Percentiles rank a stretch among this genome's conserved stretches.
Conservation (phyloP, 2,888 invertebrate genomes). For the Plagiodera versicolora region DNA sequence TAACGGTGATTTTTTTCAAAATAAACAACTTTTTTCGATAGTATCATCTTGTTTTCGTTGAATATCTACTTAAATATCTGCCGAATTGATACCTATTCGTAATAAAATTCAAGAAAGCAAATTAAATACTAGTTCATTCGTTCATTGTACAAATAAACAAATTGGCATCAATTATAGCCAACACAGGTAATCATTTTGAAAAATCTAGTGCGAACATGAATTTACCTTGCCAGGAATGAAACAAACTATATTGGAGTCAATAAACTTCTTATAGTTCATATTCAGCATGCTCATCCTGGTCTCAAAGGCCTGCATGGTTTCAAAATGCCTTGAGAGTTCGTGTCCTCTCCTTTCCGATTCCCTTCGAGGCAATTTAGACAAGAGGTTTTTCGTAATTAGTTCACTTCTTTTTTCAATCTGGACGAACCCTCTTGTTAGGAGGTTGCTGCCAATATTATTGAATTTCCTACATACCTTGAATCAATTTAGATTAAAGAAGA, state of each 20-base stretch:
- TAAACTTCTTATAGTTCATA: constrained; percentile 90
- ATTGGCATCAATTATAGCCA: too few relatives aligned
- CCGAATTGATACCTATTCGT: too few relatives aligned
- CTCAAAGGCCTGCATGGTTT: constrained; percentile 87
- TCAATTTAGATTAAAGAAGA: constrained; percentile 5
- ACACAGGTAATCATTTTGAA: too few relatives aligned
- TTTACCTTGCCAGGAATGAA: constrained; percentile 91
- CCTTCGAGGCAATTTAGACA: constrained; percentile 78
- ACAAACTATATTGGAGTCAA: constrained; percentile 81
- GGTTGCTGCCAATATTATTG: constrained; percentile 72
- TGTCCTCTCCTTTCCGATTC: constrained; percentile 89
- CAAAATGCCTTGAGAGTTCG: constrained; percentile 83
- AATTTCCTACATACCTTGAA: constrained; percentile 76
- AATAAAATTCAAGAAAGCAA: too few relatives aligned
- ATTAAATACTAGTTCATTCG: too few relatives aligned
- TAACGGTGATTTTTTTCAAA: too few relatives aligned
- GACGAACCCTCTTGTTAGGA: constrained; percentile 81
- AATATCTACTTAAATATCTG: too few relatives aligned
- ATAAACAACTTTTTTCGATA: too few relatives aligned
- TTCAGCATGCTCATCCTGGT: constrained; percentile 88
- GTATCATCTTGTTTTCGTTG: too few relatives aligned
- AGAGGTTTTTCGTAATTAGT: constrained; percentile 75
- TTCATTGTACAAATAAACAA: too few relatives aligned
- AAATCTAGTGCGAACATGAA: too few relatives aligned
- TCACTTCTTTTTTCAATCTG: constrained; percentile 78